These are phyloP conservation scores for Oxyura jamaicensis DNA, from an alignment of 2,113 vertebrate genomes.

Conservation along the genomic window DNA sequence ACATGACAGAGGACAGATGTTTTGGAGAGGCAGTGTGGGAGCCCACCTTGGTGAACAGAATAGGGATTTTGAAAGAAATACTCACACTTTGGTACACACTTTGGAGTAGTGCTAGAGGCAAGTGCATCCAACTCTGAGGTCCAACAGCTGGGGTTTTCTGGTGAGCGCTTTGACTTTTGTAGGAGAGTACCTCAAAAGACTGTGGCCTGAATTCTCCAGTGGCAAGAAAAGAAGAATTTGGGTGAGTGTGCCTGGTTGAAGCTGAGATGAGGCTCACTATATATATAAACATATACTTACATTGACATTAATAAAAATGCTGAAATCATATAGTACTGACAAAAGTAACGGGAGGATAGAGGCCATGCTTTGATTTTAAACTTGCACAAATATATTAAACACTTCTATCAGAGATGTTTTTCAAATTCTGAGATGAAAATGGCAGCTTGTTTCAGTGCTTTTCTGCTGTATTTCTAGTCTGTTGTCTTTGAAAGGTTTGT, in stretches of 20 bases:
- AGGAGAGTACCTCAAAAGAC: neutral
- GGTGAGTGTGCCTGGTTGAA: neutral
- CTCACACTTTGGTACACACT: rapidly evolving
- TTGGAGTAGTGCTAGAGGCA: neutral
- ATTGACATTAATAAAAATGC: neutral
- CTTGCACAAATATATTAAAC: neutral
- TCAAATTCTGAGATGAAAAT: neutral
- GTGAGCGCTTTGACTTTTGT: neutral
- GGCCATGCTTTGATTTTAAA: neutral
- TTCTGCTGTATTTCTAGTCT: neutral
- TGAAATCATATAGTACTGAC: neutral
- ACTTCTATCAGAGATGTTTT: neutral
- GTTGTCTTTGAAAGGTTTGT: neutral
- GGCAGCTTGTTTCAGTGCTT: neutral
- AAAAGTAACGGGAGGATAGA: neutral
- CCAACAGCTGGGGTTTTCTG: neutral
- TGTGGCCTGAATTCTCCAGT: neutral
- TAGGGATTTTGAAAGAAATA: neutral
- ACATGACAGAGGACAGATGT: neutral
- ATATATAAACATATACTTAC: neutral
- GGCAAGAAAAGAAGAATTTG: neutral
- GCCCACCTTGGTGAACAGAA: neutral
- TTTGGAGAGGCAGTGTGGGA: neutral
- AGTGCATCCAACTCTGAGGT: neutral
- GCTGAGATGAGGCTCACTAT: neutral